Conservation (phyloP, 2,113 vertebrate genomes). For the Callionymus lyra region DNA sequence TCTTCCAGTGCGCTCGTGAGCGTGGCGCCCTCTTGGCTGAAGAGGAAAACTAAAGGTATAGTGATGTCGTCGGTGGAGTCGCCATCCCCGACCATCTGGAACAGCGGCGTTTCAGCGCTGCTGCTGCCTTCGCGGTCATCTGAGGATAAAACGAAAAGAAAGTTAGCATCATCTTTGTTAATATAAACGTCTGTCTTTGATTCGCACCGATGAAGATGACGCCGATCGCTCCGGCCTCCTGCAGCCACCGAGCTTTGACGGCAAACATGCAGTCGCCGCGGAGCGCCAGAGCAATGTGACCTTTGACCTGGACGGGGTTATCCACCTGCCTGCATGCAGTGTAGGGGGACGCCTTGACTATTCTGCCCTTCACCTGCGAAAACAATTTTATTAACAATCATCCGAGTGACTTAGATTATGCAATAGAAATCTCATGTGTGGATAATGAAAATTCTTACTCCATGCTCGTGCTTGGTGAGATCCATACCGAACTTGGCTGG, state of each 20-base stretch:
- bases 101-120: conserved; percentile 66
- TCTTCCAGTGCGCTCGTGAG: conserved; percentile 63
- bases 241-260: conserved; percentile 66
- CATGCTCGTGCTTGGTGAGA: conserved; percentile 70
- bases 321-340: conserved; percentile 63
- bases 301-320: conserved; percentile 51
- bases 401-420: not conserved
- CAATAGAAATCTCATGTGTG: not conserved
- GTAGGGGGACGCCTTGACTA: conserved; percentile 62
- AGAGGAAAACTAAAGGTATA: conserved; percentile 70
- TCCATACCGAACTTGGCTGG: conserved; percentile 75
- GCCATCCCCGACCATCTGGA: conserved; percentile 76
- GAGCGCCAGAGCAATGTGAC: conserved; percentile 59
- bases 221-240: conserved; percentile 65
- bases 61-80: conserved; percentile 61
- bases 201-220: conserved; percentile 69
- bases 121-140: conserved; percentile 69
- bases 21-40: conserved; percentile 62
- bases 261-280: conserved; percentile 76
- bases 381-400: not conserved
- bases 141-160: conserved; percentile 14
- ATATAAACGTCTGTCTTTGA: not conserved
- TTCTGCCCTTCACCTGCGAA: conserved; percentile 64
- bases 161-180: not conserved
- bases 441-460: conserved; percentile 47